Conservation (phyloP, 2,888 invertebrate genomes). For the Drosophila antonietae region DNA sequence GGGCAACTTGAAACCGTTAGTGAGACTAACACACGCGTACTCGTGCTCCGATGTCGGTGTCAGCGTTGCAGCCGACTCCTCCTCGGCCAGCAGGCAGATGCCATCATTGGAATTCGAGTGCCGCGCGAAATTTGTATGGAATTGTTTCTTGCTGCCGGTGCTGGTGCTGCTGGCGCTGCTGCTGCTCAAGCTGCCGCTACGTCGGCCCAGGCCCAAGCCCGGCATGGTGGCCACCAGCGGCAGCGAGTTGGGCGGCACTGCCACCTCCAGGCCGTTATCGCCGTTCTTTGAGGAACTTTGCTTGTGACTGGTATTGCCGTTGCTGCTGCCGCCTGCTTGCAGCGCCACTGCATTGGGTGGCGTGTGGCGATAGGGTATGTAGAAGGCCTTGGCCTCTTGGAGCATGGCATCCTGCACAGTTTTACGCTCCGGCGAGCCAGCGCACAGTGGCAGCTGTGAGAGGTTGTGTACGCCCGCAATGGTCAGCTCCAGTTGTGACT, state of each 20-base stretch:
- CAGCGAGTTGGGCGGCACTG: slow-evolving; percentile 73
- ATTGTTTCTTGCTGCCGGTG: slow-evolving; percentile 76
- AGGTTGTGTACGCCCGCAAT: slow-evolving; percentile 76
- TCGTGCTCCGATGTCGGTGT: slow-evolving; percentile 81
- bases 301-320: slow-evolving; percentile 56
- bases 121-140: slow-evolving; percentile 79
- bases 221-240: slow-evolving; percentile 66
- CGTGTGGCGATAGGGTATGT: slow-evolving; percentile 77
- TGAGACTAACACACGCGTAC: slow-evolving; percentile 65
- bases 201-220: slow-evolving; percentile 63
- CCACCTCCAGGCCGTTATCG: slow-evolving; percentile 44
- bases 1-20: slow-evolving; percentile 73
- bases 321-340: slow-evolving; percentile 26
- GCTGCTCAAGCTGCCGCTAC: slow-evolving; percentile 79
- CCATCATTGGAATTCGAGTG: slow-evolving; percentile 82
- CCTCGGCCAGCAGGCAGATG: slow-evolving; percentile 80
- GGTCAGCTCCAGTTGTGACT: slow-evolving; percentile 50
- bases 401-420: slow-evolving; percentile 56
- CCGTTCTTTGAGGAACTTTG: slow-evolving; percentile 79
- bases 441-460: slow-evolving; percentile 78
- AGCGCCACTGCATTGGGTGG: slow-evolving; percentile 71
- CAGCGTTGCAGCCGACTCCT: slow-evolving; percentile 80
- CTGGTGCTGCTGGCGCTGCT: slow-evolving; percentile 75
- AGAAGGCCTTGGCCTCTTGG: slow-evolving; percentile 77
- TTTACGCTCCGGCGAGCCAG: slow-evolving; percentile 71